A percentile compares a stretch with the other conserved stretches of the same genome.
phyloP scores from a whole-genome alignment of 2,888 invertebrate species.

The Zaprionus bogoriensis region DNA sequence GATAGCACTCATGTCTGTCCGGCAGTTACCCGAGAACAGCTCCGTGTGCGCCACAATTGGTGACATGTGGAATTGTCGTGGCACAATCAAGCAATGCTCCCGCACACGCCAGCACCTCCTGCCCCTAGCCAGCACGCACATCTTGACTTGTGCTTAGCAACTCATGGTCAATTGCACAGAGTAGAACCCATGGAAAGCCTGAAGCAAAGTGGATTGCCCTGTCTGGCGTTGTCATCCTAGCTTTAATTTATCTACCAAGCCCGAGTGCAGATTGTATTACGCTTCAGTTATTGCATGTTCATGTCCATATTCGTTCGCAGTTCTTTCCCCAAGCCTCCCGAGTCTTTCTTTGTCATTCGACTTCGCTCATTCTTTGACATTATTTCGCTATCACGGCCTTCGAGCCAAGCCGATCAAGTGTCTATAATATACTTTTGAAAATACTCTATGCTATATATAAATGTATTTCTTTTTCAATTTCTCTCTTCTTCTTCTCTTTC shows the following conservation, averaged over 20 bases:
- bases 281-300: slow-evolving; percentile 28
- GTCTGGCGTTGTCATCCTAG: slow-evolving; percentile 1
- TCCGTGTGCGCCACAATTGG: not conserved
- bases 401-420: slow-evolving; percentile 46
- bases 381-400: slow-evolving; percentile 37
- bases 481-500: slow-evolving; percentile 68
- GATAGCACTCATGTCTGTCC: slow-evolving; percentile 11
- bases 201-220: slow-evolving; percentile 1
- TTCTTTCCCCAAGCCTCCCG: too few relatives aligned
- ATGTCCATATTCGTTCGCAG: not conserved
- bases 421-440: slow-evolving; percentile 39
- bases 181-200: slow-evolving; percentile 22
- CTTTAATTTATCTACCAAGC: not conserved
- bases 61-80: slow-evolving; percentile 19
- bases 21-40: not conserved
- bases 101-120: slow-evolving; percentile 8
- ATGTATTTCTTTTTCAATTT: slow-evolving; percentile 39
- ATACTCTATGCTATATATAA: slow-evolving; percentile 52
- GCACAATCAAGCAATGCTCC: slow-evolving; percentile 4
- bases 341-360: not conserved
- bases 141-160: slow-evolving; percentile 18
- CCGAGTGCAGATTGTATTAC: slow-evolving; percentile 1
- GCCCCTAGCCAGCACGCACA: slow-evolving; percentile 2
- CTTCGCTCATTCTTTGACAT: slow-evolving; percentile 46
- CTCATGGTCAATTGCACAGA: slow-evolving; percentile 66